phyloP scores from a whole-genome alignment of 35 echinoderm and acorn worm species.

The Apostichopus californicus region DNA sequence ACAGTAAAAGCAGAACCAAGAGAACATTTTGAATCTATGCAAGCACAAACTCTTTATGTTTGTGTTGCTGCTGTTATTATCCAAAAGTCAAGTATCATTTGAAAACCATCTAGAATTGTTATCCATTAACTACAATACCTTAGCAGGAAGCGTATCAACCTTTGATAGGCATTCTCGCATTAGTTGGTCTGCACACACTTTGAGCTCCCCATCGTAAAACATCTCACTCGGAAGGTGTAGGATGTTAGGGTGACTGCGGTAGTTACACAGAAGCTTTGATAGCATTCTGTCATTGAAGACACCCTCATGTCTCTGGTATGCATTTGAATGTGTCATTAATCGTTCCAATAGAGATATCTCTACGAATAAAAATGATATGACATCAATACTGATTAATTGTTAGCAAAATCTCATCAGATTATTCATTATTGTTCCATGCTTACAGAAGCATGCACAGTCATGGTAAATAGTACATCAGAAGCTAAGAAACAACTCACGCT shows the following conservation, averaged over 20 bases:
- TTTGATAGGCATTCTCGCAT: constrained; percentile 52
- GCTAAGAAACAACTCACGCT: no score
- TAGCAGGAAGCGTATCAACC: constrained; percentile 63
- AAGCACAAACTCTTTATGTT: no score
- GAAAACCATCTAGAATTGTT: no score
- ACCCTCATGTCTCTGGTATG: constrained; percentile 53
- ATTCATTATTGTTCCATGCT: no score
- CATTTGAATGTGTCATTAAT: constrained; percentile 55
- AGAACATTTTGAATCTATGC: no score
- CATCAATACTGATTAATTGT: no score
- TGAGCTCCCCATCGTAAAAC: neutral
- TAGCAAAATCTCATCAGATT: no score
- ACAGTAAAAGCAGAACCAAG: no score
- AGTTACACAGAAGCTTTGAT: constrained; percentile 84
- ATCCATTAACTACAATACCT: constrained; percentile 45
- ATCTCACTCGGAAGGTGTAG: constrained; percentile 78
- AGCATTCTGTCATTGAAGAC: constrained; percentile 67
- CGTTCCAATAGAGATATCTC: constrained; percentile 64
- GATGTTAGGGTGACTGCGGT: constrained; percentile 84
- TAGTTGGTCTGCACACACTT: constrained; percentile 66
- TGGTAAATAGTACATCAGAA: no score
- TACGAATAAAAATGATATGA: neutral
- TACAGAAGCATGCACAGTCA: no score
- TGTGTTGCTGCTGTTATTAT: no score
- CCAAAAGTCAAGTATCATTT: no score